Evolutionary conservation across 2,113 vertebrate species (phyloP), one percentile per base, ranked within the genome.

Genomic region (Puffinus mauretanicus): DNA sequence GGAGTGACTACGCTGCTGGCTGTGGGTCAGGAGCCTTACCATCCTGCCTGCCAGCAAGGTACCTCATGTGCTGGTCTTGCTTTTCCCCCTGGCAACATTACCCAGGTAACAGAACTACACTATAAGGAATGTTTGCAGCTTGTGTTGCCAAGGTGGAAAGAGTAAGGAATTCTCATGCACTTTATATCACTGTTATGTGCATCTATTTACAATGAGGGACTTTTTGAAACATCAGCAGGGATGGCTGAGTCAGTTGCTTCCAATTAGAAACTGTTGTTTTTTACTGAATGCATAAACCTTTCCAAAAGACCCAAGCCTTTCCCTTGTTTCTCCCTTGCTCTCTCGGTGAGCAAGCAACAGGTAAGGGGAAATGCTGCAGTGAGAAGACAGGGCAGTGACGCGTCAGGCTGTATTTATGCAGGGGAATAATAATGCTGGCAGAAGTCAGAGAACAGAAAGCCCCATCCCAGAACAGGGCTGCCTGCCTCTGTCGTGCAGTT

Each of bases 401-500:
- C 24, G 11, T 14, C 29, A 55, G 36, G 32, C 29, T 88, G 10
- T 49, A 29, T 76, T 85, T 79, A 47, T 85, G 57, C 36, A 77
- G 47, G 7, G n/a, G 20, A 85, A 49, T 52, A 82, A 62, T 54
- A 75, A 71, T 24, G 30, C 40, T 1, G 3, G n/a, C 44, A 88
- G 29, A 85, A 86, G 52, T 40, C 86, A 79, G 57, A 64, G 62
- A 82, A 76, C 61, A 64, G 46, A 85, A 82, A 71, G 11, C 26
- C 61, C 17, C 24, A 71, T 15, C 16, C 6, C 78, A 44, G 52
- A 65, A 46, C 38, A 60, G 12, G 6, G 8, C 72, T 89, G 64
- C 51, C n/a, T 42, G 78, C 11, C 22, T 67, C 57, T 24, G 32
- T 13, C 0, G 0, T 29, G 60, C 21, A 46, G 3, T 51, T 58